Evolutionary conservation across 2,113 vertebrate species (phyloP), one percentile per base, ranked within the genome.

Genomic region (Emydocephalus ijimae): DNA sequence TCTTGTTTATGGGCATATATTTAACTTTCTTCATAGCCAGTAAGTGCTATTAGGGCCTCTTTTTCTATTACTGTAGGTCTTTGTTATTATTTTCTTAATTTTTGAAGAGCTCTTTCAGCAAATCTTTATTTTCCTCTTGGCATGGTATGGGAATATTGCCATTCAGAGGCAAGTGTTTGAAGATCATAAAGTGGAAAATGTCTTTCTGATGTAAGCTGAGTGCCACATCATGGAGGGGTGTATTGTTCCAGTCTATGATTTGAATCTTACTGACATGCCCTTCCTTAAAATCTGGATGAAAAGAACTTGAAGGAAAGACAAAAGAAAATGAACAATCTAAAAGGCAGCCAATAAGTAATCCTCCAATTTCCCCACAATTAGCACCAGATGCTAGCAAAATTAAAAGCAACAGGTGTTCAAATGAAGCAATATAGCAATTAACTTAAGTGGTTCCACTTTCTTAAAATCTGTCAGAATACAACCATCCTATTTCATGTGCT

Each of bases 351-450:
- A 1, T 93, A 59, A 93, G 94, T 59, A 95, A 94, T 89, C 43
- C 74, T 90, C 15, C 24, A 26, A 10, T 93, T 69, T 88, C 91
- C 52, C 21, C 0, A 0, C 90, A 94, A 91, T 45, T 93, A 94
- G 94, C 57, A 92, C 91, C 95, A 95, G 94, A 92, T 94, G 95
- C 91, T 93, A 56, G 20, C 88, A 94, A 95, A 81, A 96, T 96
- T 94, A 95, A 93, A 95, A 93, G 64, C 94, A 95, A 94, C 94
- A 97, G 95, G 95, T 96, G 95, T 85, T 96, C 95, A 92, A 96
- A 96, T 93, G 64, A 97, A 26, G 89, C 89, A 92, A 90, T 92
- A 91, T 48, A 95, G 92, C 91, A 96, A 96, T 96, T 95, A 95
- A 94, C 94, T 94, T 95, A 94, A 97, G 91, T 94, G 93, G 89